Percentiles rank a stretch among this genome's conserved stretches.
Conservation (phyloP, 37 sponge, comb jelly and placozoan species). For the Petrosia ficiformis region DNA sequence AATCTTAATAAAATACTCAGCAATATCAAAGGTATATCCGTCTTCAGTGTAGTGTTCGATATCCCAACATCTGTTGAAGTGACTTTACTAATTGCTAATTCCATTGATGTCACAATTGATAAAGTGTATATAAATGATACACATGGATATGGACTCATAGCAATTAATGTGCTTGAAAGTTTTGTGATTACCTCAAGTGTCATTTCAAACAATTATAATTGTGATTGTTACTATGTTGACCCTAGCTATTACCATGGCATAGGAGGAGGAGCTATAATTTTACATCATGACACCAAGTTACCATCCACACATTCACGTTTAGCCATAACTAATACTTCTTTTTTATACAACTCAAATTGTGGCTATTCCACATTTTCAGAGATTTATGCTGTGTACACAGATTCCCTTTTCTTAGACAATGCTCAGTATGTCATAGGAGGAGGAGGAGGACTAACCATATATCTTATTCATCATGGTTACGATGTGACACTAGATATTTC, state of each 20-base stretch:
- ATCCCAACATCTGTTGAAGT: background rate
- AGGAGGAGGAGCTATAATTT: background rate
- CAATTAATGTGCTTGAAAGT: background rate
- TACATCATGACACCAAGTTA: background rate
- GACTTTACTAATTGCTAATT: background rate
- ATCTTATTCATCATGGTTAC: constrained; percentile 22
- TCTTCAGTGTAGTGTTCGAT: background rate
- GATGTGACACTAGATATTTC: constrained; percentile 15
- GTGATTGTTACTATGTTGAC: background rate
- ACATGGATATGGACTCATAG: background rate
- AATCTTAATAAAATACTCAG: background rate
- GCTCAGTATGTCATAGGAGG: constrained; percentile 16
- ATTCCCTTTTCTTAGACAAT: background rate
- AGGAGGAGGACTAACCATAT: constrained; percentile 54
- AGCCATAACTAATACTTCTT: constrained; percentile 10
- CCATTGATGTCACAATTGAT: background rate
- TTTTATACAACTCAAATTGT: constrained; percentile 42
- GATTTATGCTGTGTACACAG: background rate
- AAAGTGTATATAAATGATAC: background rate
- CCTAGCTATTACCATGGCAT: background rate
- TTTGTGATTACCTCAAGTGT: background rate
- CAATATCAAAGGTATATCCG: background rate
- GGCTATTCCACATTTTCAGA: background rate
- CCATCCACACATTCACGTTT: background rate
- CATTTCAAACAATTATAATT: background rate